Evolutionary conservation across 1,140 invertebrate species (phyloP).

Genomic region (Drosophila pseudoobscura): DNA sequence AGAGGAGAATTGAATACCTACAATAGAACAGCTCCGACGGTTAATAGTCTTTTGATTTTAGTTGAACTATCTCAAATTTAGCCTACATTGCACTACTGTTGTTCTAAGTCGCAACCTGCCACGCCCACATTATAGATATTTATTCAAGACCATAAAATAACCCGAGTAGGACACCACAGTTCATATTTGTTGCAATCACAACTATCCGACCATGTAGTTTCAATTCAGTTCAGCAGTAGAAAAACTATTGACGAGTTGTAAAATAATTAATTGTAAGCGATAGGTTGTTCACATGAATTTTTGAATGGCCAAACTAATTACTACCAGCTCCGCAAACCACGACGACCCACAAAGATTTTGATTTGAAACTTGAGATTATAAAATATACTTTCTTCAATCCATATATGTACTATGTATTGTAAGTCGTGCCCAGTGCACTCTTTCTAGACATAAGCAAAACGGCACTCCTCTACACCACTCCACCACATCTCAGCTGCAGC

Average conservation of each 20-base stretch:
- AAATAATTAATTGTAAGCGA: slow-evolving; percentile 65
- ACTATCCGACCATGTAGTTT: slow-evolving; percentile 15
- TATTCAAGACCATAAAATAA: slow-evolving; percentile 23
- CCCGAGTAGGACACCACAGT: not conserved
- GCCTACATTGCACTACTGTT: slow-evolving; percentile 45
- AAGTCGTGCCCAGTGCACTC: slow-evolving; percentile 25
- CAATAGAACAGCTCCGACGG: no score
- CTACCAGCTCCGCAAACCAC: slow-evolving; percentile 5
- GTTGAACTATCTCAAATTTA: slow-evolving; percentile 64
- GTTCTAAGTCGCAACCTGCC: slow-evolving; percentile 24
- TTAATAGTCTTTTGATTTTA: slow-evolving; percentile 11
- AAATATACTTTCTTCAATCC: slow-evolving; percentile 27
- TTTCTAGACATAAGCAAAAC: slow-evolving; percentile 22
- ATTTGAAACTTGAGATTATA: slow-evolving; percentile 64
- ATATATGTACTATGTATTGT: slow-evolving; percentile 30
- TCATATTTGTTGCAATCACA: not conserved
- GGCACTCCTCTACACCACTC: slow-evolving; percentile 3
- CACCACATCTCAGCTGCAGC: slow-evolving; percentile 37
- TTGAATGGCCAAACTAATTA: slow-evolving; percentile 38
- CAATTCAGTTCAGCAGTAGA: slow-evolving; percentile 18
- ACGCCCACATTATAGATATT: slow-evolving; percentile 40
- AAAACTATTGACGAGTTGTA: slow-evolving; percentile 46
- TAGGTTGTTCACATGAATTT: slow-evolving; percentile 49
- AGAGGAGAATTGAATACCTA: no score
- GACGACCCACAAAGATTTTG: slow-evolving; percentile 3